Base-by-base conservation (phyloP, 2,797 vertebrate species). In the Pelodytes ibericus region DNA sequence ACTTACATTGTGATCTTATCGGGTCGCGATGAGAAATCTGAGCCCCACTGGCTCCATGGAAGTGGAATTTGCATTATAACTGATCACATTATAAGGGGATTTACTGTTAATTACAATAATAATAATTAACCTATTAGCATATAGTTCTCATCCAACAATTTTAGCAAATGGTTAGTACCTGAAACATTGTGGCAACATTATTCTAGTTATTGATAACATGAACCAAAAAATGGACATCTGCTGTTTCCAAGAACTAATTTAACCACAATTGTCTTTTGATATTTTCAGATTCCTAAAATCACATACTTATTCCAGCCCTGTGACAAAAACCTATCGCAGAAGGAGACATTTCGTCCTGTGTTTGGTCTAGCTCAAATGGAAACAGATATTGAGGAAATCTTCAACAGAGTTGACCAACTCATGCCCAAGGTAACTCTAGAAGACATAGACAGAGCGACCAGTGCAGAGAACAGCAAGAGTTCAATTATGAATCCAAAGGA, bases 381-480 rank as follows among this genome's bases (percentile, higher is more conserved):
- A 33, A 73, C 20, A 16, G 71, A 82, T 1, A 78, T 83, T n/a
- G 62, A 72, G 20, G 7, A 51, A 1, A 75, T 80, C 8, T 2
- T 66, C 5, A 16, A 47, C 24, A 81, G 66, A 10, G 27, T 71
- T 39, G 29, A 84, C 24, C 59, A 65, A 27, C 2, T 67, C 22
- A 66, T 86, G 8, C 81, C 82, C 2, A 53, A 66, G 3, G 49
- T 79, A 24, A 67, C 80, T 10, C 82, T 86, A 18, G 4, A 49
- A 11, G 4, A 81, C 0, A 0, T 73, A 6, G 57, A 26, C 1
- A n/a, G 39, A 29, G 81, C 81, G 24, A 83, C 82, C 44, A 83
- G 81, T 0, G 78, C 84, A 0, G 0, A 30, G 6, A 36, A 82
- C 1, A 86, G 80, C 41, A 71, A 2, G 7, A 58, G 30, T 47